Conservation (phyloP, 2,797 vertebrate species). For the Danio tinwini region DNA sequence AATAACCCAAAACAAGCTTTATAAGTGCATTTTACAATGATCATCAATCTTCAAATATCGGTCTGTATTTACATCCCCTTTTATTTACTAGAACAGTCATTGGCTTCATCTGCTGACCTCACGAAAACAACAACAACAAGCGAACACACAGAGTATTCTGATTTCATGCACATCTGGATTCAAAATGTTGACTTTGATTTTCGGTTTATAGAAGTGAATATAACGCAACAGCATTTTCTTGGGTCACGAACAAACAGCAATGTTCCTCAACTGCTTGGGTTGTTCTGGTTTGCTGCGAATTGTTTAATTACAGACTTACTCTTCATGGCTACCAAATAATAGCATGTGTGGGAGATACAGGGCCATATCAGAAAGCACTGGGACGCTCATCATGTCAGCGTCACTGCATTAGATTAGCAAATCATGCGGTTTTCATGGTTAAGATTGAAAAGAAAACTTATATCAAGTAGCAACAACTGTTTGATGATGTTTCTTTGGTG, state of each 20-base stretch:
- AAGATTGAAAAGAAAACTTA: not conserved
- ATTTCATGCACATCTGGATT: conserved; percentile 57
- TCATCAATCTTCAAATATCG: not conserved
- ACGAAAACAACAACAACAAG: conserved; percentile 22
- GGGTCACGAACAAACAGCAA: conserved; percentile 38
- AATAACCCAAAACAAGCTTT: not conserved
- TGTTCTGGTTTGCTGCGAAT: conserved; percentile 48
- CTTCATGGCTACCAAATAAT: conserved; percentile 45
- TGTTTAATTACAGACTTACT: conserved; percentile 57
- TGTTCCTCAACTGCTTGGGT: conserved; percentile 50
- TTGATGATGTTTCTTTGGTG: not conserved
- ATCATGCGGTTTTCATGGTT: not conserved
- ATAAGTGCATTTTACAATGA: not conserved
- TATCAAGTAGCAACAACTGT: not conserved
- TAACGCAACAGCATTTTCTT: conserved; percentile 47
- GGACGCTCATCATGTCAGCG: too few relatives aligned
- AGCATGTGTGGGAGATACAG: conserved; percentile 20
- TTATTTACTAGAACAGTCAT: conserved; percentile 12
- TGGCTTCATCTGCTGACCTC: conserved; percentile 16
- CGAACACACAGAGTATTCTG: conserved; percentile 2
- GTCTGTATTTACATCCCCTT: not conserved
- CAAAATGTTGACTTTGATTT: conserved; percentile 57
- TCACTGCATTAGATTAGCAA: not conserved
- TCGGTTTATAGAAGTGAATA: conserved; percentile 8
- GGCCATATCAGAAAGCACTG: not conserved